These are phyloP conservation scores for Emydoidea blandingii DNA, from an alignment of 2,797 vertebrate species.

Conservation along the genomic window DNA sequence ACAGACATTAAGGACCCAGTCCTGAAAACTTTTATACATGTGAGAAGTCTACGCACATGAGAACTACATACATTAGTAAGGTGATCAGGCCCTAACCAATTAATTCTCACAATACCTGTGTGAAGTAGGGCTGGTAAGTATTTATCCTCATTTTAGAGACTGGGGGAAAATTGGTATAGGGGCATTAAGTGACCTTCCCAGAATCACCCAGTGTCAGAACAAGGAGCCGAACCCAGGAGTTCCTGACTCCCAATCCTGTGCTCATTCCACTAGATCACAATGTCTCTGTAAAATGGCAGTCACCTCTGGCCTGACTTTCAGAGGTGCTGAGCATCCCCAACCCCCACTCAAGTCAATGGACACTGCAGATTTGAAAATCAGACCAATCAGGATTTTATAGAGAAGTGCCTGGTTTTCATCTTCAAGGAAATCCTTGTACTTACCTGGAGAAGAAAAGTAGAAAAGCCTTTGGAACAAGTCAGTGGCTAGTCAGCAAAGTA, in stretches of 20 bases:
- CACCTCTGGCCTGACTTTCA: slow-evolving; percentile 24
- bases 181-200: not conserved
- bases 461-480: not conserved
- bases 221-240: slow-evolving; percentile 19
- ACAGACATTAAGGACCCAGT: not conserved
- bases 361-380: slow-evolving; percentile 56
- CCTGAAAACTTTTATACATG: not conserved
- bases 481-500: not conserved
- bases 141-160: not conserved
- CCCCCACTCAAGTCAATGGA: slow-evolving; percentile 65
- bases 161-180: no score
- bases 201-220: slow-evolving; percentile 15
- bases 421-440: not conserved
- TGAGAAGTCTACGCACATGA: not conserved
- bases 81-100: not conserved
- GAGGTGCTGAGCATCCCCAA: slow-evolving; percentile 54
- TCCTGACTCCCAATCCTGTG: not conserved
- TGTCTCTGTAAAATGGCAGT: slow-evolving; percentile 4
- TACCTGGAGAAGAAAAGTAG: not conserved
- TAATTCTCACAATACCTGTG: not conserved
- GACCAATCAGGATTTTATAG: slow-evolving; percentile 36
- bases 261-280: not conserved
- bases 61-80: not conserved
- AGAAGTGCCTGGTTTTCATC: not conserved
- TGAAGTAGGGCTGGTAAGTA: not conserved